Evolutionary conservation across 2,888 invertebrate genomes (phyloP), one percentile per base, ranked within the genome.

Genomic region (Ichneumoninae sp.): DNA sequence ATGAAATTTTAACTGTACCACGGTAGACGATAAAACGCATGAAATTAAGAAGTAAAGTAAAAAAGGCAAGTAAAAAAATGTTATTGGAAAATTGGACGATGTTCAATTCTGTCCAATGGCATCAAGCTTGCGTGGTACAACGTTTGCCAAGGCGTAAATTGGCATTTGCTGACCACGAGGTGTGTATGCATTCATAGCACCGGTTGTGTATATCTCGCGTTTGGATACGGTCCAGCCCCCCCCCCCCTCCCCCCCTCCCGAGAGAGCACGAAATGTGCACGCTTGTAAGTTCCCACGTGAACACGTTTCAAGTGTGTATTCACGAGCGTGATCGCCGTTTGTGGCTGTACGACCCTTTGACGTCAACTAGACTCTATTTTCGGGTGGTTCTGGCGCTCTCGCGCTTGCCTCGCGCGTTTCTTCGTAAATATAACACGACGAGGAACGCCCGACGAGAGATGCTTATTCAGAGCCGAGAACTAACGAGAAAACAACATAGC

Each of bases 351-450:
- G 54, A 78, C 70, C 68, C 73, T 68, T 83, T 83, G 82, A 83
- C 82, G 82, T 83, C 82, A 83, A 77, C 73, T 73, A 73, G 65
- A 60, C 22, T 65, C 82, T 83, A 83, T 83, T 83, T 83, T 73
- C 33, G 60, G 82, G 57, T 63, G 47, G 26, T 66, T 60, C 82
- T 54, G 60, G 57, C 54, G 70, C 52, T 73, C 54, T 52, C 40
- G 57, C 40, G 22, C 52, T 66, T 33, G 68, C 50, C 50, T 66
- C 40, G 50, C 60, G 60, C 60, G 57, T 68, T 65, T 50, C 66
- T 63, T 68, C 57, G 50, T 77, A 78, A 83, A 83, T 83, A 83
- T 60, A 77, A 44, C 82, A 16, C 7, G 60, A 73, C 66, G 66
- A 65, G 76, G 36, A 76, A 76, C 66, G 50, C 71, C 10, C 57